phyloP scores from a whole-genome alignment of 2,888 invertebrate species.

The Chydorus sphaericus region DNA sequence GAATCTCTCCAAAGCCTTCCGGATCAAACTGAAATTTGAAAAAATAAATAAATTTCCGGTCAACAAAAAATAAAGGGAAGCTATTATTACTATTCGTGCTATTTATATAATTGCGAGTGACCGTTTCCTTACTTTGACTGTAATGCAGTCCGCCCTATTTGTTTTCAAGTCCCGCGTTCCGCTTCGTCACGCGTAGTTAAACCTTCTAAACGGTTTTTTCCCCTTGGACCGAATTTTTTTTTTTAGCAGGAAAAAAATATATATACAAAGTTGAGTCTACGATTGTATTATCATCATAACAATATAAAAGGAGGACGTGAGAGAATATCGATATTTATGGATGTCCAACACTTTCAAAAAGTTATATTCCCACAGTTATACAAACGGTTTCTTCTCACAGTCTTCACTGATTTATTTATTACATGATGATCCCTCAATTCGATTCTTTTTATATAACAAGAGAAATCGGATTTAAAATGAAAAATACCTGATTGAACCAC shows the following conservation, averaged over 20 bases:
- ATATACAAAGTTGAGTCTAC: no score
- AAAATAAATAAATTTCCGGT: slow-evolving; percentile 16
- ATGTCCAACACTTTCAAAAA: no score
- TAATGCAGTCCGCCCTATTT: no score
- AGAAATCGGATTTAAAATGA: neutral
- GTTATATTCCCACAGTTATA: no score
- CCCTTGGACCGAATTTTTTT: neutral
- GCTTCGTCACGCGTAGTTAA: neutral
- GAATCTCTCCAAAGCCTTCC: slow-evolving; percentile 85
- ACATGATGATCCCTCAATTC: neutral
- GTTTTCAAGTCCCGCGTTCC: neutral
- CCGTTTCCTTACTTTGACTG: neutral
- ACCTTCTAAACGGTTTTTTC: neutral
- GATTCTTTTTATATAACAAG: neutral
- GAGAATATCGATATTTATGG: no score
- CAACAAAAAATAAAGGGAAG: neutral
- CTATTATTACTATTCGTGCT: neutral
- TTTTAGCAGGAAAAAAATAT: neutral
- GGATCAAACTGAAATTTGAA: slow-evolving; percentile 57
- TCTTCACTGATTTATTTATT: no score
- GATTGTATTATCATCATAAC: no score
- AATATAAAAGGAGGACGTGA: neutral
- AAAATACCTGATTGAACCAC: no score
- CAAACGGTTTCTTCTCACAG: no score
- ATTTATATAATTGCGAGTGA: neutral